Base-by-base conservation (phyloP, 2,113 vertebrate species). In the Emberiza fucata region DNA sequence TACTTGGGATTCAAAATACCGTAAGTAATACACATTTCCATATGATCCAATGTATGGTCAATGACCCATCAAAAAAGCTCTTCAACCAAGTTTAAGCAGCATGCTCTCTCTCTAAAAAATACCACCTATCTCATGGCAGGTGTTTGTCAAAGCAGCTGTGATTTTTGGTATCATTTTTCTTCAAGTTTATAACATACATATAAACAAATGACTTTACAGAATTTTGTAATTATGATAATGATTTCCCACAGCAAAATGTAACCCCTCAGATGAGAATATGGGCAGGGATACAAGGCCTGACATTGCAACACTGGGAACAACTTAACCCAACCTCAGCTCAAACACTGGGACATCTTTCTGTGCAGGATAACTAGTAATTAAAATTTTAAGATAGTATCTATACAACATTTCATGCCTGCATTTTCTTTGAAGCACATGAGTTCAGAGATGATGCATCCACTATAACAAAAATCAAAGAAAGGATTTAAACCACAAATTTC, bases 221-320 rank as follows among this genome's bases (percentile, higher is more conserved):
- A 12, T 50, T 92, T 64, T 50, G 0, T 12, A 54, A 54, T 45
- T 44, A 44, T 8, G 5, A 7, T 16, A 51, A 56, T 18, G 0
- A 45, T 51, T 69, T 71, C 23, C 31, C 13, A 25, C 17, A 45
- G 24, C 14, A 86, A 71, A 64, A 24, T 27, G 4, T 56, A 70
- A 82, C 1, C 3, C 2, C 14, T 24, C 44, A 21, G 8, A 39
- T 24, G 14, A 63, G 8, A 7, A 66, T 23, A 12, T 1, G 2
- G 31, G 9, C 45, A 80, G 29, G 31, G 37, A 61, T n/a, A 66
- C 2, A 31, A 8, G 17, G 5, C 19, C n/a, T 51, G 33, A 42
- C 12, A 59, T 88, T 5, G 2, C 9, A 44, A 23, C 4, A 22
- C 12, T 35, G 31, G 13, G 9, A 66, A 33, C 2, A 23, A 18